Evolutionary conservation across 2,113 vertebrate species (phyloP).

Genomic region (Chlorodrepanis virens): DNA sequence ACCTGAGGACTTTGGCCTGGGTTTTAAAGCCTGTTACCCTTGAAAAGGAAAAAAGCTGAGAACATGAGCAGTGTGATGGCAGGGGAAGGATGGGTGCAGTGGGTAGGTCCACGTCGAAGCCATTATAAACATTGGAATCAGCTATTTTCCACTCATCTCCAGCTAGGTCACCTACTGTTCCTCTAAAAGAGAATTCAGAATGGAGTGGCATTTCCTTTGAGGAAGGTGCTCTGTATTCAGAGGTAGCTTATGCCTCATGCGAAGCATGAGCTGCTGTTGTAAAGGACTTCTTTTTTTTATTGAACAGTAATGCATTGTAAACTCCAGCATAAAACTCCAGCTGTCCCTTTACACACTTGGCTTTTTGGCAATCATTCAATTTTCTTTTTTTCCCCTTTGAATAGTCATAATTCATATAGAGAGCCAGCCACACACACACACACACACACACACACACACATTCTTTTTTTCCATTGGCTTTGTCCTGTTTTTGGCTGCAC

Average conservation of each 20-base stretch:
- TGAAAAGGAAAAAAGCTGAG: not conserved
- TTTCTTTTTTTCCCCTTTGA: not conserved
- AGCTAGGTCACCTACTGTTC: constrained; percentile 16
- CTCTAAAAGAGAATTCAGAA: not conserved
- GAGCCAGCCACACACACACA: constrained; percentile 1
- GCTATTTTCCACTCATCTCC: not conserved
- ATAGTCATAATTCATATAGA: constrained; percentile 62
- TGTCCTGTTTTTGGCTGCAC: not conserved
- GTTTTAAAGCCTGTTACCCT: not conserved
- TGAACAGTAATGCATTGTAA: constrained; percentile 62
- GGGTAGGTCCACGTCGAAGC: not conserved
- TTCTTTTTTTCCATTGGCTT: not conserved
- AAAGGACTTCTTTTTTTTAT: constrained; percentile 28
- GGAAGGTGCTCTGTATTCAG: constrained; percentile 49
- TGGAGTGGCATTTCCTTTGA: constrained; percentile 38
- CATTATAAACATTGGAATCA: not conserved
- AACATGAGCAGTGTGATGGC: not conserved
- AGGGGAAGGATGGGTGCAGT: not conserved
- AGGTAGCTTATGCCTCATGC: constrained; percentile 10
- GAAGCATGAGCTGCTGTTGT: not conserved
- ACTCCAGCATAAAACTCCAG: constrained; percentile 56
- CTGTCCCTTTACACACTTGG: constrained; percentile 59
- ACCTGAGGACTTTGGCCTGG: not conserved
- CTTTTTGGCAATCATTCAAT: constrained; percentile 36
- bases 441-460: not conserved